Conservation (phyloP, 35 echinoderm and acorn worm genomes). For the Diadema setosum region DNA sequence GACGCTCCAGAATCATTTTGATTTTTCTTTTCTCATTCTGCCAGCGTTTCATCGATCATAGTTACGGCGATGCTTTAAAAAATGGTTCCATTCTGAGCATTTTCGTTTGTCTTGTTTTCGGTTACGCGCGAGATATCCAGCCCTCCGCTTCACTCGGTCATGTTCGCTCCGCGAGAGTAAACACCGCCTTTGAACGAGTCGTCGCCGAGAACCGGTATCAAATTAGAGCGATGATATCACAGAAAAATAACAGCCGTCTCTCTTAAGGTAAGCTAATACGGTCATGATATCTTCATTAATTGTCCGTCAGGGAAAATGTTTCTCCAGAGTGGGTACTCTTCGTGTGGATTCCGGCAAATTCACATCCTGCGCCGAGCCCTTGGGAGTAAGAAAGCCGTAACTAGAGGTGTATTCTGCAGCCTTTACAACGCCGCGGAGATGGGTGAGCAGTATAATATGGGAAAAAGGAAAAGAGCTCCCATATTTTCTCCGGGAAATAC, state of each 20-base stretch:
- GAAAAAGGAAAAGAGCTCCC: no score
- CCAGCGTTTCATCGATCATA: no score
- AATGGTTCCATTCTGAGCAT: not conserved
- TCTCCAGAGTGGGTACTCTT: not conserved
- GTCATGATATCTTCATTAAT: conserved; percentile 4
- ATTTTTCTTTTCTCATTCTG: no score
- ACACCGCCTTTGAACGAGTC: not conserved
- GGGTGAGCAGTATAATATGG: no score
- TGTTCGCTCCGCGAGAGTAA: not conserved
- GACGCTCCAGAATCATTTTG: no score
- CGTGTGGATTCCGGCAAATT: not conserved
- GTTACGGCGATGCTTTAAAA: not conserved
- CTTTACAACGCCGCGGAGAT: no score
- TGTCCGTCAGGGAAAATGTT: conserved; percentile 2
- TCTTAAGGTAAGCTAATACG: conserved; percentile 11
- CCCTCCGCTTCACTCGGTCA: not conserved
- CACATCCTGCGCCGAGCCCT: not conserved
- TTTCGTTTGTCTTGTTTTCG: conserved; percentile 19
- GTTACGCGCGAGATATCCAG: not conserved
- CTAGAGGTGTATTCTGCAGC: no score
- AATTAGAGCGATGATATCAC: not conserved
- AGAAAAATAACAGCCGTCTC: not conserved
- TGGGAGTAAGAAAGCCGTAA: conserved; percentile 9
- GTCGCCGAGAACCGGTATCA: not conserved
- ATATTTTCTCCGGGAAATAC: no score